These are phyloP conservation scores for Blennius ocellaris DNA, from an alignment of 2,113 vertebrate species.

Conservation along the genomic window DNA sequence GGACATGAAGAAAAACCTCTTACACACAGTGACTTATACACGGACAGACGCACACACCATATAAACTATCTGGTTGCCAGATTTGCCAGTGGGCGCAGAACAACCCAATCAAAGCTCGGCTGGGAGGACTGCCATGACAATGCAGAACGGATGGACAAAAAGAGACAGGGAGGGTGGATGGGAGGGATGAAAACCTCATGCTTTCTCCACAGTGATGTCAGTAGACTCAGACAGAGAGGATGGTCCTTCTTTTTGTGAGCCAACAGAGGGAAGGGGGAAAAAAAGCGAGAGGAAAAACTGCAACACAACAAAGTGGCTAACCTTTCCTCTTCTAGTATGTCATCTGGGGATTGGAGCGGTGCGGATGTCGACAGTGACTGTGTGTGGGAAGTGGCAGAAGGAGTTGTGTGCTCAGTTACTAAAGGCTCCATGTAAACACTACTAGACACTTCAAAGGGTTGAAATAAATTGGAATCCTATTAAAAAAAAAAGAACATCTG, in stretches of 20 bases:
- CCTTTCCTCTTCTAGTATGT: conserved; percentile 32
- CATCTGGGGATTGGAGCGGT: conserved; percentile 31
- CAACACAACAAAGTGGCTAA: conserved; percentile 42
- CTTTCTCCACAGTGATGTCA: conserved; percentile 42
- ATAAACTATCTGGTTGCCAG: conserved; percentile 52
- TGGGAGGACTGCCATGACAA: conserved; percentile 59
- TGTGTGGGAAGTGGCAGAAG: conserved; percentile 25
- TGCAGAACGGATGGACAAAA: conserved; percentile 60
- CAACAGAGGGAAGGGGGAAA: conserved; percentile 2
- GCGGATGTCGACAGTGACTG: conserved; percentile 35
- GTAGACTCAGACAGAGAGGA: conserved; percentile 27
- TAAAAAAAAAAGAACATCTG: not conserved
- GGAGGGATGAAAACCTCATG: conserved; percentile 39
- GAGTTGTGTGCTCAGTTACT: not conserved
- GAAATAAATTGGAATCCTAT: not conserved
- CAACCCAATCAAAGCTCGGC: conserved; percentile 57
- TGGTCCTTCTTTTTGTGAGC: conserved; percentile 19
- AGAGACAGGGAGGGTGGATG: conserved; percentile 16
- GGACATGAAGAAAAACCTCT: conserved; percentile 54
- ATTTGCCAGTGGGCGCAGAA: conserved; percentile 60
- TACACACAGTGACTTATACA: conserved; percentile 42
- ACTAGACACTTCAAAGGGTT: not conserved
- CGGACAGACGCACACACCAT: conserved; percentile 21
- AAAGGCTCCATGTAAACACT: not conserved
- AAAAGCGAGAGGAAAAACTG: conserved; percentile 10